A percentile compares a stretch with the other conserved stretches of the same genome.
Evolutionary conservation across 1,140 invertebrate species (phyloP).

Genomic region (Panonychus citri): DNA sequence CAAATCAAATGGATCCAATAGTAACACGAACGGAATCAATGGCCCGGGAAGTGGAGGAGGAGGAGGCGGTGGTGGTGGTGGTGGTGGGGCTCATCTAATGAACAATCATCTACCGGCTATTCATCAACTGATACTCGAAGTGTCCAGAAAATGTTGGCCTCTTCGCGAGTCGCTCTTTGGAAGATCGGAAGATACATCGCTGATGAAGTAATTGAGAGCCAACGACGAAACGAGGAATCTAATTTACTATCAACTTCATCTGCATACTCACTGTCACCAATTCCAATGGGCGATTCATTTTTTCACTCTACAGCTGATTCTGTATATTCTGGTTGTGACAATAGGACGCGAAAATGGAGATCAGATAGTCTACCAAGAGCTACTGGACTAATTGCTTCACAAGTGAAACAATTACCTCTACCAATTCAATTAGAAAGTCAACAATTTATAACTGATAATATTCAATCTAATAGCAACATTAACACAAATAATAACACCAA

Average conservation of each 20-base stretch:
- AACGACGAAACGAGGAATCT: constrained; percentile 11
- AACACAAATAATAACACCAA: no score
- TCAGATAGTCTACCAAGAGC: not conserved
- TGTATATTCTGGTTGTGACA: not conserved
- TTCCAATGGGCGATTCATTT: not conserved
- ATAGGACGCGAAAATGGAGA: no score
- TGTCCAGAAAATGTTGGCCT: not conserved
- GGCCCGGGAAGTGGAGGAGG: not conserved
- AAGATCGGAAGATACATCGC: constrained; percentile 23
- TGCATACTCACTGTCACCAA: not conserved
- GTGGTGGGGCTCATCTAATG: not conserved
- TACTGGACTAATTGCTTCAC: not conserved
- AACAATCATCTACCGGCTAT: not conserved
- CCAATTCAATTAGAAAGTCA: no score
- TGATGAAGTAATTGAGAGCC: constrained; percentile 20
- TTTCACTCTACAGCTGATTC: no score
- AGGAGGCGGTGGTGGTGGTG: no score
- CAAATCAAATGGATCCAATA: not conserved
- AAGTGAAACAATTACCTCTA: not conserved
- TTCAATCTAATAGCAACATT: no score
- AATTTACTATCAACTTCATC: not conserved
- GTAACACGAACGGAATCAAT: not conserved
- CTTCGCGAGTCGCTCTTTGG: not conserved
- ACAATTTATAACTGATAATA: no score
- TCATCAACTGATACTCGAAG: not conserved